A percentile compares a stretch with the other conserved stretches of the same genome.
Conservation (phyloP, 2,797 vertebrate genomes). For the Gymnoscopelus microlampas region DNA sequence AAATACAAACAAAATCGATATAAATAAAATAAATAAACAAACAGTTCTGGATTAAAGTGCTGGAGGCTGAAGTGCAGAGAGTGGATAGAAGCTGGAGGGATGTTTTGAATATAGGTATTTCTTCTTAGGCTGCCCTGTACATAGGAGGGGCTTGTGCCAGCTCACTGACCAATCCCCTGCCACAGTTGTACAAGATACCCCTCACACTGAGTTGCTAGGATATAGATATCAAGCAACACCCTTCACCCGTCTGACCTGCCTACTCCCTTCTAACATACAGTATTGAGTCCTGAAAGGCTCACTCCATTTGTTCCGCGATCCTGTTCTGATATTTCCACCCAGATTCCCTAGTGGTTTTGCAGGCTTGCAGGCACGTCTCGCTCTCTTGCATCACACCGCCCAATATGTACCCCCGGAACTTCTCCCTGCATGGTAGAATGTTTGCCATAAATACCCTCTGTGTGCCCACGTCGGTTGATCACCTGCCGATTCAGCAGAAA, state of each 20-base stretch:
- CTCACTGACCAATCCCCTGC: constrained; percentile 88
- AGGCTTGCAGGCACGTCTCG: constrained; percentile 17
- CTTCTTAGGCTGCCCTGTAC: constrained; percentile 82
- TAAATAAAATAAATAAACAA: constrained; percentile 78
- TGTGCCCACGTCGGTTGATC: constrained; percentile 23
- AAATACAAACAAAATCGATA: constrained; percentile 65
- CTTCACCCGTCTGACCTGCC: constrained; percentile 57
- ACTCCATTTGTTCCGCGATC: constrained; percentile 50
- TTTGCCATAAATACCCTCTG: constrained; percentile 29
- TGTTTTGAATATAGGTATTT: constrained; percentile 88
- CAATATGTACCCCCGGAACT: constrained; percentile 17
- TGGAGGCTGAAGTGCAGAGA: constrained; percentile 88
- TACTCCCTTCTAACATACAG: constrained; percentile 28
- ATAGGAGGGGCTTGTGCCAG: constrained; percentile 85
- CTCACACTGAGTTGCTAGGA: constrained; percentile 86
- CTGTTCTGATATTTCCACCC: constrained; percentile 64
- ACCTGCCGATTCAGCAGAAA: constrained; percentile 37
- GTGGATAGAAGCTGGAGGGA: constrained; percentile 82
- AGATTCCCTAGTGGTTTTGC: constrained; percentile 50
- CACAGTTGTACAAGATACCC: constrained; percentile 82
- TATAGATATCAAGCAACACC: constrained; percentile 90
- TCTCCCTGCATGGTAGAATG: constrained; percentile 4
- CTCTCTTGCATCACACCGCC: constrained; percentile 60
- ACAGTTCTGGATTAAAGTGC: constrained; percentile 82
- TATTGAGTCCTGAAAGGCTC: constrained; percentile 64